A percentile compares a stretch with the other conserved stretches of the same genome.
Conservation (phyloP, 1,140 invertebrate genomes). For the Calliopsis andreniformis region DNA sequence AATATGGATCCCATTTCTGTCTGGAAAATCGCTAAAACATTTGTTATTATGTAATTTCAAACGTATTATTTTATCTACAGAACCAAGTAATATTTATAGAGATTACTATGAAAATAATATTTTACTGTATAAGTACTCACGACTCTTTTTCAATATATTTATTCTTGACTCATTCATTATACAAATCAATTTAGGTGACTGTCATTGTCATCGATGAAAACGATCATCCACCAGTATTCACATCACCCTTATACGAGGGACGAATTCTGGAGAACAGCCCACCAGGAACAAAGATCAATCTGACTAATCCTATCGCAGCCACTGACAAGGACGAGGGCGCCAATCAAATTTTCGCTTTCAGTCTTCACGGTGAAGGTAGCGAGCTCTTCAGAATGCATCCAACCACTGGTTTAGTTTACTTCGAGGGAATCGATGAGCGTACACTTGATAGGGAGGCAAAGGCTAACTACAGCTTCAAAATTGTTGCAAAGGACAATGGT, state of each 20-base stretch:
- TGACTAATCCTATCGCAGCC: conserved; percentile 85
- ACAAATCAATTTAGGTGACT: conserved; percentile 80
- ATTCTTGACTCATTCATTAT: no score
- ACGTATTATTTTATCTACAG: no score
- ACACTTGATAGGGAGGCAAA: conserved; percentile 89
- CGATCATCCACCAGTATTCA: conserved; percentile 93
- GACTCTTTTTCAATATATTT: no score
- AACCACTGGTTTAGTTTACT: conserved; percentile 85
- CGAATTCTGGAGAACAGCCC: conserved; percentile 90
- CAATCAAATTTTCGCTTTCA: conserved; percentile 89
- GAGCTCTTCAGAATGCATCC: conserved; percentile 89
- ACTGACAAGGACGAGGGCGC: conserved; percentile 89
- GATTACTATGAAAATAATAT: no score
- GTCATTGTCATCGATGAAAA: conserved; percentile 94
- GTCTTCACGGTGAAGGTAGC: conserved; percentile 88
- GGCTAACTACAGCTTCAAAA: conserved; percentile 85
- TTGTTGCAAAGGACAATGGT: conserved; percentile 88
- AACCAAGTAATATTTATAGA: no score
- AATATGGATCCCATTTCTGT: background rate
- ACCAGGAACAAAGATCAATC: conserved; percentile 87
- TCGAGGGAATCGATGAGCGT: conserved; percentile 79
- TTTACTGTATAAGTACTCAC: no score
- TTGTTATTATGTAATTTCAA: no score
- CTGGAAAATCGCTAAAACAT: background rate
- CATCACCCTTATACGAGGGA: conserved; percentile 87